Percentiles rank a stretch among this genome's conserved stretches.
Conservation (phyloP, 2,888 invertebrate species). For the Habrosyne pyritoides region DNA sequence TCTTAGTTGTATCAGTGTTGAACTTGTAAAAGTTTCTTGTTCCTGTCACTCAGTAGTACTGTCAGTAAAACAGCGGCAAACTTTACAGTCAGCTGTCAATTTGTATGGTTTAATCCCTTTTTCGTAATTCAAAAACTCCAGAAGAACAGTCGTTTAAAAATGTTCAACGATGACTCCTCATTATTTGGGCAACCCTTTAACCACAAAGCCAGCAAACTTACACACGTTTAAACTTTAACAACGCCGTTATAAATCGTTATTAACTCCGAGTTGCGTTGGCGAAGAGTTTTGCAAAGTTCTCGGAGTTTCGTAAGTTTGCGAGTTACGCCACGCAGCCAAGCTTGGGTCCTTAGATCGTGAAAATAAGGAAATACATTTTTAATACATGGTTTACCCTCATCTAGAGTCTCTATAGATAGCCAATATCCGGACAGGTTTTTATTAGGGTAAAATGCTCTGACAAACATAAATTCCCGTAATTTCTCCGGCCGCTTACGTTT, state of each 20-base stretch:
- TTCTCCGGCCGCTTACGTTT: too few relatives aligned
- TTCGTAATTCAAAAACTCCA: too few relatives aligned
- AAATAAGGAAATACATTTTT: neutral
- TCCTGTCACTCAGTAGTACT: too few relatives aligned
- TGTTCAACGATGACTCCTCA: neutral
- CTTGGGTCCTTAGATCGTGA: neutral
- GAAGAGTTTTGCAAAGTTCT: neutral
- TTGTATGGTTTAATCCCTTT: too few relatives aligned
- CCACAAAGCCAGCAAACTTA: neutral
- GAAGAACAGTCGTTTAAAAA: neutral
- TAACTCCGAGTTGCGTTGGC: slow-evolving; percentile 1
- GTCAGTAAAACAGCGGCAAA: too few relatives aligned
- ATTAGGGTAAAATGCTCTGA: too few relatives aligned
- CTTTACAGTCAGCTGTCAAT: too few relatives aligned
- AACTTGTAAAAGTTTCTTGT: too few relatives aligned
- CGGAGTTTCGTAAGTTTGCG: slow-evolving; percentile 1
- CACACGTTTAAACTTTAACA: slow-evolving; percentile 2
- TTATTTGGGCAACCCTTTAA: neutral
- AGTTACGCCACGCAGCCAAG: neutral
- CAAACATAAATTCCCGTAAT: too few relatives aligned
- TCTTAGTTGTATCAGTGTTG: too few relatives aligned
- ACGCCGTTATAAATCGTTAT: slow-evolving; percentile 1
- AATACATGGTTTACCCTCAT: neutral
- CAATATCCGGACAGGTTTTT: too few relatives aligned
- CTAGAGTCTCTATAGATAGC: too few relatives aligned